Percentiles rank a stretch among this genome's conserved stretches.
These are phyloP conservation scores for Labeo rohita DNA, from an alignment of 2,113 vertebrate species.

Conservation along the genomic window DNA sequence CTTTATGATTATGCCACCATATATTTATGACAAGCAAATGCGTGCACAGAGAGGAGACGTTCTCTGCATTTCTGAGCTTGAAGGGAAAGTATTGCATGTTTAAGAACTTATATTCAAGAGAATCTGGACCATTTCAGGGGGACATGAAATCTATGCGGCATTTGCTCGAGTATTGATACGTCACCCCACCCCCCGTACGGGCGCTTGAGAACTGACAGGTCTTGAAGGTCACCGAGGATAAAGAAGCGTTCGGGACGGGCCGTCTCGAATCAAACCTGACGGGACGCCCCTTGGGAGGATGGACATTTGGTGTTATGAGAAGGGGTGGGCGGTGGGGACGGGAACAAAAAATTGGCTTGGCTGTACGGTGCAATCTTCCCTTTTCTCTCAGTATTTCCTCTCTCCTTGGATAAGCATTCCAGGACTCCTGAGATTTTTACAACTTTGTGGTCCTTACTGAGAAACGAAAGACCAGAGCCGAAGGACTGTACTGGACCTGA, in stretches of 20 bases:
- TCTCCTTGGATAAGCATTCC: constrained; percentile 56
- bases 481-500: constrained; percentile 49
- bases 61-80: constrained; percentile 45
- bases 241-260: constrained; percentile 50
- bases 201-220: constrained; percentile 48
- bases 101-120: constrained; percentile 51
- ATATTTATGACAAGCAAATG: constrained; percentile 53
- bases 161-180: constrained; percentile 60
- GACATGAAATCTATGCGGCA: constrained; percentile 43
- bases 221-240: constrained; percentile 70
- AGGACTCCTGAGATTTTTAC: constrained; percentile 55
- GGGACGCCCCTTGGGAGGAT: constrained; percentile 60
- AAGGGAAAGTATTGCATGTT: constrained; percentile 59
- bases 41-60: constrained; percentile 36
- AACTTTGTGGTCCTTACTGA: constrained; percentile 19
- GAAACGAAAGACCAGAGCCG: constrained; percentile 40
- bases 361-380: constrained; percentile 61
- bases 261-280: constrained; percentile 59
- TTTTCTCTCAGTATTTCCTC: constrained; percentile 42
- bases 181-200: constrained; percentile 36
- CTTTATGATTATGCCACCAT: constrained; percentile 61
- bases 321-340: not conserved
- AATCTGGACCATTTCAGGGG: constrained; percentile 47
- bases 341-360: constrained; percentile 41
- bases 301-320: not conserved